Evolutionary conservation across 2,888 invertebrate species (phyloP).

Genomic region (Boloria selene): DNA sequence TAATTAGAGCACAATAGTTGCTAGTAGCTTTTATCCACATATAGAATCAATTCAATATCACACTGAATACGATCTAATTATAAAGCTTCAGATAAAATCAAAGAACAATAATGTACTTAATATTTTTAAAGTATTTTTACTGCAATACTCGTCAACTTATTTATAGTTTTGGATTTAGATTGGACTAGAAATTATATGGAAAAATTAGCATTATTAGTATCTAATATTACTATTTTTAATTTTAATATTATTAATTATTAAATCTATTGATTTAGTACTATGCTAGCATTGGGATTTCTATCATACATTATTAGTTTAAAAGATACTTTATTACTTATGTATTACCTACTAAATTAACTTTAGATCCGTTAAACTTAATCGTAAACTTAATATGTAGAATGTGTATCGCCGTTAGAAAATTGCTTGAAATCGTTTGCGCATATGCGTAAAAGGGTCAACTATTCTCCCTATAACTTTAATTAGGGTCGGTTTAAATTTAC

Average conservation of each 20-base stretch:
- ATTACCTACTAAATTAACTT: no score
- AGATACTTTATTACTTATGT: no score
- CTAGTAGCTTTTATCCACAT: not conserved
- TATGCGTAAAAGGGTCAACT: conserved; percentile 8
- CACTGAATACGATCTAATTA: conserved; percentile 8
- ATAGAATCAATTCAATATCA: not conserved
- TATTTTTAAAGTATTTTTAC: not conserved
- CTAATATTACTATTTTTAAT: no score
- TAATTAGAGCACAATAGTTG: conserved; percentile 5
- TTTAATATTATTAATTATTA: no score
- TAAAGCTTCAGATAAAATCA: conserved; percentile 1
- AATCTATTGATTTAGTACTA: no score
- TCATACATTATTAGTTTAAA: no score
- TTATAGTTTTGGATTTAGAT: no score
- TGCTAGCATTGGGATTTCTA: no score
- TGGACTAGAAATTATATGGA: no score
- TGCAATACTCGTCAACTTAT: not conserved
- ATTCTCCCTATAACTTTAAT: conserved; percentile 16
- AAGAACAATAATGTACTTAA: not conserved
- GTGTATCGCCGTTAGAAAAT: not conserved
- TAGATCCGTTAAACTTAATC: not conserved
- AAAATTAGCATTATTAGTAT: no score
- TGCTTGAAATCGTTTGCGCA: conserved; percentile 2
- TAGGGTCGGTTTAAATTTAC: conserved; percentile 20
- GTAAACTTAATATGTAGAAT: not conserved